Percentiles rank a stretch among this genome's conserved stretches.
These are phyloP conservation scores for Hemicordylus capensis DNA, from an alignment of 2,113 vertebrate species.

Conservation along the genomic window DNA sequence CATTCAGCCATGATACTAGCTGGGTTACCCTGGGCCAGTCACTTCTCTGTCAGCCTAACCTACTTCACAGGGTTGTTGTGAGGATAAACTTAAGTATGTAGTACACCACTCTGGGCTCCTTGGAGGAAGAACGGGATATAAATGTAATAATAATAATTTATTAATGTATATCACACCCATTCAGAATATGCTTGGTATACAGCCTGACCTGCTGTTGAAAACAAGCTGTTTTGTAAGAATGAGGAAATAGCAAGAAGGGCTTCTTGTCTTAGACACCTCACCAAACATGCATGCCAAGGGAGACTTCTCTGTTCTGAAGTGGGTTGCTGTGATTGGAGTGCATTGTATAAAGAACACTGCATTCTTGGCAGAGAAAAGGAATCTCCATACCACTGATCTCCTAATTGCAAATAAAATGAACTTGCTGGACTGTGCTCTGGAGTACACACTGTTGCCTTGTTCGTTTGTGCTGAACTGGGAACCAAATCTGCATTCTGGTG, in stretches of 20 bases:
- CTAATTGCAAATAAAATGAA: background rate
- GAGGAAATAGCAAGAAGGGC: constrained; percentile 44
- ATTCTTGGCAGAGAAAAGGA: background rate
- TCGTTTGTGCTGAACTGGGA: background rate
- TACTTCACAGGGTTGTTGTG: too few relatives aligned
- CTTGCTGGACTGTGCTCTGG: background rate
- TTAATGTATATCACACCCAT: too few relatives aligned
- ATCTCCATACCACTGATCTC: rapidly evolving
- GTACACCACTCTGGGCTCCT: too few relatives aligned
- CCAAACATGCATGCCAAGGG: background rate
- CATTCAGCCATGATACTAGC: too few relatives aligned
- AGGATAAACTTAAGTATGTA: too few relatives aligned
- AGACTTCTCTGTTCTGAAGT: background rate
- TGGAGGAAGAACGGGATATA: too few relatives aligned
- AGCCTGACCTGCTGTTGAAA: constrained; percentile 17
- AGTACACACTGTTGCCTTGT: background rate
- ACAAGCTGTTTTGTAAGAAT: constrained; percentile 24
- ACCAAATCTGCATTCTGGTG: background rate
- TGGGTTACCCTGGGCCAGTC: too few relatives aligned
- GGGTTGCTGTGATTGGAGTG: background rate
- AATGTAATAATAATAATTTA: too few relatives aligned
- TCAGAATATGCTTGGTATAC: background rate
- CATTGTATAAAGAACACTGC: background rate
- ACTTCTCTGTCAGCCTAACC: too few relatives aligned
- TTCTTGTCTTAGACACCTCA: constrained; percentile 30